phyloP scores from a whole-genome alignment of 1,140 invertebrate genomes.

The Plodia interpunctella region DNA sequence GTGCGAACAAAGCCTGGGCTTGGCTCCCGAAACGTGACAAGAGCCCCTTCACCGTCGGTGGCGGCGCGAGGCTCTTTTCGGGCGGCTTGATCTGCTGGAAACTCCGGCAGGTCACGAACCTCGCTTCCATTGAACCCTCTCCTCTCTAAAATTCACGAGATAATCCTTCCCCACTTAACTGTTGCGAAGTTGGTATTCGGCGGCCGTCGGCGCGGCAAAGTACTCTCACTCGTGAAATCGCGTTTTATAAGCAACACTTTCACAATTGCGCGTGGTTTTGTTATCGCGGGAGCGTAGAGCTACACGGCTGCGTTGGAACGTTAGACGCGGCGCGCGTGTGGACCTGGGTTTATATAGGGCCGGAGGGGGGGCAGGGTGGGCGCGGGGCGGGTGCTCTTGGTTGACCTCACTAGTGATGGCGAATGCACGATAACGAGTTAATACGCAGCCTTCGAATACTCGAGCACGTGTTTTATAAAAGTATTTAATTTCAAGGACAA shows the following conservation, averaged over 20 bases:
- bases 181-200: slow-evolving; percentile 21
- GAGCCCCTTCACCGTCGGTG: slow-evolving; percentile 68
- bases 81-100: slow-evolving; percentile 75
- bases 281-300: slow-evolving; percentile 30
- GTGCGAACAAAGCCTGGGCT: slow-evolving; percentile 73
- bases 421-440: slow-evolving; percentile 25
- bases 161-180: slow-evolving; percentile 50
- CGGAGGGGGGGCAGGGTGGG: slow-evolving; percentile 24
- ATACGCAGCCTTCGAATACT: not conserved
- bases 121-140: slow-evolving; percentile 76
- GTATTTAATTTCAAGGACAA: not conserved
- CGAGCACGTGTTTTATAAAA: not conserved
- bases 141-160: slow-evolving; percentile 48
- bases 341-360: slow-evolving; percentile 45
- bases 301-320: slow-evolving; percentile 47
- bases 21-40: slow-evolving; percentile 75
- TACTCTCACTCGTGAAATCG: slow-evolving; percentile 69
- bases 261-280: slow-evolving; percentile 67
- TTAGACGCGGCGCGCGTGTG: slow-evolving; percentile 66
- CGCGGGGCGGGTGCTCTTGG: slow-evolving; percentile 30
- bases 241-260: slow-evolving; percentile 63
- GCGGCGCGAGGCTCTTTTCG: slow-evolving; percentile 69
- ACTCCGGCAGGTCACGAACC: slow-evolving; percentile 76
- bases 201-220: slow-evolving; percentile 26
- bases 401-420: slow-evolving; percentile 45